phyloP scores from a whole-genome alignment of 30 jellyfish, hydroid and myxozoan genomes.

The Sanderia malayensis region DNA sequence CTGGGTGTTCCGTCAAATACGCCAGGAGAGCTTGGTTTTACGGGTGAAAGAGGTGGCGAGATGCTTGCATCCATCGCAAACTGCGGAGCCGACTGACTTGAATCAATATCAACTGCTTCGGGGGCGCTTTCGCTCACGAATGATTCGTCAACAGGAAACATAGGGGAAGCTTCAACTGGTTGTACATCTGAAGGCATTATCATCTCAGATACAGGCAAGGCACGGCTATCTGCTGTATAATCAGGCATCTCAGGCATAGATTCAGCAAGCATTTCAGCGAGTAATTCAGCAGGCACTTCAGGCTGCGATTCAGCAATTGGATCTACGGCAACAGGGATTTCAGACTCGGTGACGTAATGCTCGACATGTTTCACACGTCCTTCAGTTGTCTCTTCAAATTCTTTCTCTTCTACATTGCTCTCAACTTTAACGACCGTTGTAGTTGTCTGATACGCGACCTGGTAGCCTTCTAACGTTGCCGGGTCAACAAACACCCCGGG shows the following conservation, averaged over 20 bases:
- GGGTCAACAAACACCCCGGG: constrained; percentile 59
- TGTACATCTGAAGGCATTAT: neutral
- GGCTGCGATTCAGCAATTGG: neutral
- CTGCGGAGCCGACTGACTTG: constrained; percentile 13
- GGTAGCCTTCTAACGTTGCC: constrained; percentile 52
- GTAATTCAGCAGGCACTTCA: neutral
- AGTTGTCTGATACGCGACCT: constrained; percentile 51
- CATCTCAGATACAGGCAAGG: too few relatives aligned
- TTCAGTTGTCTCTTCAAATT: constrained; percentile 28
- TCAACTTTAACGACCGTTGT: constrained; percentile 60
- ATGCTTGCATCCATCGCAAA: constrained; percentile 10
- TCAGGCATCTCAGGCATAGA: neutral
- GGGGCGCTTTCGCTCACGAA: constrained; percentile 14
- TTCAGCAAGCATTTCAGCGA: neutral
- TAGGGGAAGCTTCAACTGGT: neutral
- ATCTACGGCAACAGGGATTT: neutral
- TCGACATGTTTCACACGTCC: constrained; percentile 8
- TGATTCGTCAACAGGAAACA: neutral
- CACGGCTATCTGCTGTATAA: neutral
- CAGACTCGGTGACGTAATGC: constrained; percentile 12
- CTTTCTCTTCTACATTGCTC: constrained; percentile 55
- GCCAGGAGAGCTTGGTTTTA: constrained; percentile 35
- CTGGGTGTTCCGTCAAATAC: constrained; percentile 39
- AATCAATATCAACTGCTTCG: constrained; percentile 14
- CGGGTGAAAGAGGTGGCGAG: constrained; percentile 4